Evolutionary conservation across 2,888 invertebrate species (phyloP).

Genomic region (Ectemnius cavifrons): DNA sequence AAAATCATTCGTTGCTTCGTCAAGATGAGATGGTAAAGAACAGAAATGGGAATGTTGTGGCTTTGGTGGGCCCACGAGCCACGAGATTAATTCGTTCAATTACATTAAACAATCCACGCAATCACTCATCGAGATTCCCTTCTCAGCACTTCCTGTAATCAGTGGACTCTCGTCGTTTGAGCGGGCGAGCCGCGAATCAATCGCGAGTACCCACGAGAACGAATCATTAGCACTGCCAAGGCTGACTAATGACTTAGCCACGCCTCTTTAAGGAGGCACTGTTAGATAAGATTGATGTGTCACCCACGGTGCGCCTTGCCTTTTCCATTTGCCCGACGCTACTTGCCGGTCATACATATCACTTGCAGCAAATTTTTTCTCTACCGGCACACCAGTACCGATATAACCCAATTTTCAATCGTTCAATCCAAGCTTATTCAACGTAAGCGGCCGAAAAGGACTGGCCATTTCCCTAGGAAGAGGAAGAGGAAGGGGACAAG

Average conservation of each 20-base stretch:
- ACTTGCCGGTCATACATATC: slow-evolving; percentile 28
- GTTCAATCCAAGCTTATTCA: too few relatives aligned
- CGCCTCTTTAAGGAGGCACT: slow-evolving; percentile 32
- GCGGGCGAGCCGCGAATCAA: slow-evolving; percentile 23
- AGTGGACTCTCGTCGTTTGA: background rate
- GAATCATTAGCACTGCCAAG: slow-evolving; percentile 42
- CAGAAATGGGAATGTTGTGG: background rate
- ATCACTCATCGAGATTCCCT: slow-evolving; percentile 49
- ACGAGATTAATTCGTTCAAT: slow-evolving; percentile 73
- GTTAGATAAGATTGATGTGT: slow-evolving; percentile 54
- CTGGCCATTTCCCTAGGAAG: too few relatives aligned
- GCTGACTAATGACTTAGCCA: slow-evolving; percentile 54
- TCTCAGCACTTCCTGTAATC: slow-evolving; percentile 42
- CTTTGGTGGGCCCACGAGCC: slow-evolving; percentile 55
- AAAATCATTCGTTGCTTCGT: too few relatives aligned
- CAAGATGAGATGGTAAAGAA: slow-evolving; percentile 31
- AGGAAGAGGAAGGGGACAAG: too few relatives aligned
- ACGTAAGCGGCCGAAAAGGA: too few relatives aligned
- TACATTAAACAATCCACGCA: slow-evolving; percentile 69
- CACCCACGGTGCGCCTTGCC: slow-evolving; percentile 41
- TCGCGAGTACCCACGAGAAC: slow-evolving; percentile 36
- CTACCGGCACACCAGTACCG: background rate
- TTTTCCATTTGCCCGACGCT: slow-evolving; percentile 24
- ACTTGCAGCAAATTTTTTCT: background rate
- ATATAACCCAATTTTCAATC: background rate